Evolutionary conservation across 1,140 invertebrate genomes (phyloP).

Genomic region (Helicoverpa zea): DNA sequence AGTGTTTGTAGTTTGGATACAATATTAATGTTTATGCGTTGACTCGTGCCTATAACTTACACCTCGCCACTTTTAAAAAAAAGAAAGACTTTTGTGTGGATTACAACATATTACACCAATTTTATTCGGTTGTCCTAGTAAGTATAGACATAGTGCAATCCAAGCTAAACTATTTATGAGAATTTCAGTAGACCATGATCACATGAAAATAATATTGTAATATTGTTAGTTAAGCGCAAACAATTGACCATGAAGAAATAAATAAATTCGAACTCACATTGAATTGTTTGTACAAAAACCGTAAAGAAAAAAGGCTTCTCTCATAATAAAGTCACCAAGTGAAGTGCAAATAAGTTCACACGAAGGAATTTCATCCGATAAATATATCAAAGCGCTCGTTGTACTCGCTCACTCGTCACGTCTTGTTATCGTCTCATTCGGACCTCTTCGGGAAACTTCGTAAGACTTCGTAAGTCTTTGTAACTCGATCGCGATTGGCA

Average conservation of each 20-base stretch:
- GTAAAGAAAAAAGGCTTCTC: slow-evolving; percentile 6
- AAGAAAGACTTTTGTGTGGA: too few relatives aligned
- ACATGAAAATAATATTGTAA: too few relatives aligned
- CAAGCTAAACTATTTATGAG: too few relatives aligned
- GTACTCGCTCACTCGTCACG: background rate
- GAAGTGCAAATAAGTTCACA: background rate
- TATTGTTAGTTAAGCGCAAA: background rate
- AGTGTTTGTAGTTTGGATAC: background rate
- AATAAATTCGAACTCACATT: too few relatives aligned
- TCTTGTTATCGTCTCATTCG: slow-evolving; percentile 7
- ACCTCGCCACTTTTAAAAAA: too few relatives aligned
- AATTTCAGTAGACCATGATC: too few relatives aligned
- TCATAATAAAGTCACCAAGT: slow-evolving; percentile 4
- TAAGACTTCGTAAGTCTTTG: background rate
- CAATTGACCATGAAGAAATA: background rate
- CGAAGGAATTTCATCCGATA: slow-evolving; percentile 7
- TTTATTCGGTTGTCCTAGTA: too few relatives aligned
- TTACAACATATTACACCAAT: too few relatives aligned
- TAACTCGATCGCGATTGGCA: background rate
- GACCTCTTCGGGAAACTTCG: background rate
- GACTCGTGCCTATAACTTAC: too few relatives aligned
- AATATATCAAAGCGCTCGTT: slow-evolving; percentile 10
- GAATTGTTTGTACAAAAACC: too few relatives aligned
- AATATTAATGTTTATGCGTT: background rate
- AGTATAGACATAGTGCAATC: too few relatives aligned